Percentiles rank a stretch among this genome's conserved stretches.
phyloP scores from a whole-genome alignment of 2,797 vertebrate species.

The Micropoecilia bifurca region DNA sequence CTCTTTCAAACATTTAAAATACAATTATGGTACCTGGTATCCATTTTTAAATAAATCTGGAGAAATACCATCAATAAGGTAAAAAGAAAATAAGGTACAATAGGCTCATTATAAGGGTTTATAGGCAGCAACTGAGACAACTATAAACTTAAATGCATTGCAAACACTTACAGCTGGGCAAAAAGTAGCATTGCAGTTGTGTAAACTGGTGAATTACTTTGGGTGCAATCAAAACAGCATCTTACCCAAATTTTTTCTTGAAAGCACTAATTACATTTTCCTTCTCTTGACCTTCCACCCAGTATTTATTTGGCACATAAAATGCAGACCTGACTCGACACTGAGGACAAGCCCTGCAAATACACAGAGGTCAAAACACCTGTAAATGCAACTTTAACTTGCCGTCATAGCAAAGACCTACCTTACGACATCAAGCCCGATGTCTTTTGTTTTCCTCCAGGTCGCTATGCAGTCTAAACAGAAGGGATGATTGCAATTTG shows the following conservation, averaged over 20 bases:
- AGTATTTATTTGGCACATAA: conserved; percentile 89
- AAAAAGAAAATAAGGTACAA: background rate
- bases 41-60: background rate
- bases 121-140: background rate
- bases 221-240: background rate
- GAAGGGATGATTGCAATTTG: conserved; percentile 89
- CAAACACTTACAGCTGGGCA: background rate
- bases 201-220: background rate
- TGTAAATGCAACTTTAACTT: fast-evolving
- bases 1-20: background rate
- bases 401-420: conserved; percentile 53
- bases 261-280: conserved; percentile 83
- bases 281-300: conserved; percentile 87
- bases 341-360: conserved; percentile 87
- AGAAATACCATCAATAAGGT: background rate
- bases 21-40: background rate
- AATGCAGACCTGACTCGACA: conserved; percentile 88
- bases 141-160: background rate
- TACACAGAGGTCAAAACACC: background rate
- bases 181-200: background rate
- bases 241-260: conserved; percentile 84
- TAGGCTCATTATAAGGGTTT: background rate
- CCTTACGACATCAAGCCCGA: conserved; percentile 85
- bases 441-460: conserved; percentile 86
- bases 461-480: conserved; percentile 88